Percentiles rank a stretch among this genome's conserved stretches.
Conservation (phyloP, 2,113 vertebrate species). For the Sisor rabdophorus region DNA sequence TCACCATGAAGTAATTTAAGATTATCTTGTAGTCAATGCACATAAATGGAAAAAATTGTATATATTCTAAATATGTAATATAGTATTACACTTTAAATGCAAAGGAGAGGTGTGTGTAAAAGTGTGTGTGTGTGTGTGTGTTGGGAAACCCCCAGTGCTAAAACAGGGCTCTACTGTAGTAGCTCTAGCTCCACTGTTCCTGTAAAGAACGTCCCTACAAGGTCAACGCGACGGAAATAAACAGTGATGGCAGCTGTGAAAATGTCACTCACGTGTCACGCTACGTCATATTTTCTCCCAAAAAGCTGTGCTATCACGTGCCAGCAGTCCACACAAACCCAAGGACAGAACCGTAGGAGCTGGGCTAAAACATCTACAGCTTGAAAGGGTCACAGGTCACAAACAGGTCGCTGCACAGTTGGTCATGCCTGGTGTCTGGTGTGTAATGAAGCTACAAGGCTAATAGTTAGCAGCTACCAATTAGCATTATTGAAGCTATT, state of each 20-base stretch:
- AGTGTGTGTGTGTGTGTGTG: background rate
- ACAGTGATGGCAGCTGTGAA: conserved; percentile 44
- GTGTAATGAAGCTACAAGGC: background rate
- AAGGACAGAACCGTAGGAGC: conserved; percentile 59
- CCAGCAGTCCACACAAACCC: conserved; percentile 27
- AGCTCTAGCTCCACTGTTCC: conserved; percentile 35
- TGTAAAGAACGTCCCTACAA: conserved; percentile 51
- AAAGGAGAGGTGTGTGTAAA: too few species aligned
- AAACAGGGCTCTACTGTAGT: conserved; percentile 22
- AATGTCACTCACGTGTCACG: background rate
- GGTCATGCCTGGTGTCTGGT: background rate
- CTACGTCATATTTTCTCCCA: background rate
- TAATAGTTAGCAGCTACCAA: background rate
- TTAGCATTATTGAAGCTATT: background rate
- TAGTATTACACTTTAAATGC: too few species aligned
- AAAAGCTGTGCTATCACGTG: background rate
- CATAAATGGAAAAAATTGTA: too few species aligned
- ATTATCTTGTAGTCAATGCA: too few species aligned
- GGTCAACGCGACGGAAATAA: conserved; percentile 43
- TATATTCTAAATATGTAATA: too few species aligned
- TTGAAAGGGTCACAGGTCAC: background rate
- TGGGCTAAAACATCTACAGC: background rate
- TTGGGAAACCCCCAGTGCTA: conserved; percentile 36
- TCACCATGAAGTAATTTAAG: too few species aligned
- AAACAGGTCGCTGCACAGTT: background rate